Evolutionary conservation across 2,888 invertebrate species (phyloP), one percentile per base, ranked within the genome.

Genomic region (Mycogona germanica): DNA sequence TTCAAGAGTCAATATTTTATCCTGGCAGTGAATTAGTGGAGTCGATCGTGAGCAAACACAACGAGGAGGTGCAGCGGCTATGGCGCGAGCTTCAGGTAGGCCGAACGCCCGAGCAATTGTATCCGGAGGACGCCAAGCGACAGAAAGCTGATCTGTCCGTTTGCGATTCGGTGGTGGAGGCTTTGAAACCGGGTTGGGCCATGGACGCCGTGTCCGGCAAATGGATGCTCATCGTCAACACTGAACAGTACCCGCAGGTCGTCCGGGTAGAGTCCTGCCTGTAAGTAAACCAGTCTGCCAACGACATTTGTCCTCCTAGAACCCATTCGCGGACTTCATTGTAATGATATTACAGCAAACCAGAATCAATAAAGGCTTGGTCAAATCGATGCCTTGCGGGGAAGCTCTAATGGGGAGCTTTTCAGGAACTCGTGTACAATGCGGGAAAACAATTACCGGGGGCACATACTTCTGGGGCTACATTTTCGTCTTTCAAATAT

Each of bases 231-330:
- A 77, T 87, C 23, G 71, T 86, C 1, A 84, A 87, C 65, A 76
- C 77, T 21, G 75, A 76, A 0, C 68, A 76, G 1, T 78, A 78
- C 45, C 72, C 78, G 14, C 88, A 88, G 68, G 82, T 81, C 19
- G 77, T 86, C 42, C 75, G 79, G 42, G 76, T 84, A 1, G 86
- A 87, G 68, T 75, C 76, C 57, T 88, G 88, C 73, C 58, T 67
- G 84, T 84, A 70, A 77, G 80, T 77, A 51, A n/a, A n/a, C n/a
- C n/a, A n/a, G n/a, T n/a, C n/a, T n/a, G n/a, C n/a, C n/a, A n/a
- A n/a, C n/a, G n/a, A n/a, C n/a, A n/a, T n/a, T n/a, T n/a, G n/a
- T n/a, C n/a, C n/a, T n/a, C n/a, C n/a, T n/a, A n/a, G n/a, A n/a
- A n/a, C n/a, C n/a, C n/a, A n/a, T n/a, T n/a, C n/a, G n/a, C n/a